Evolutionary conservation across 2,888 invertebrate species (phyloP).

Genomic region (Amitus sp.): DNA sequence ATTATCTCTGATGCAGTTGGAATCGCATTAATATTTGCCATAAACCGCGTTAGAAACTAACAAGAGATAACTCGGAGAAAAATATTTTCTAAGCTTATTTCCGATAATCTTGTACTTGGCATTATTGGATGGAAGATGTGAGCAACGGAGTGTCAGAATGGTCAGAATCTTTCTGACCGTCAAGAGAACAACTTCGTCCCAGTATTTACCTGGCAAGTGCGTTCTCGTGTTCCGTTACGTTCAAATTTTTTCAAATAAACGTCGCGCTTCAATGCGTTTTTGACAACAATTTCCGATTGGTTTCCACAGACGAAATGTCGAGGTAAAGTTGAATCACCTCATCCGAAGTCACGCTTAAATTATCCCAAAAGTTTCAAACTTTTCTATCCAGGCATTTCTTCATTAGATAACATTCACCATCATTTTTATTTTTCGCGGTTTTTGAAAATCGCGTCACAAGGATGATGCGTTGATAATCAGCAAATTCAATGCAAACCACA

Average conservation of each 20-base stretch:
- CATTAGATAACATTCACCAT: too few relatives aligned
- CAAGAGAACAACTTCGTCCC: conserved; percentile 5
- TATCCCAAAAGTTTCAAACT: too few relatives aligned
- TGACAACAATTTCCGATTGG: neutral
- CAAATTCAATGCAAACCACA: conserved; percentile 3
- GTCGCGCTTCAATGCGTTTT: neutral
- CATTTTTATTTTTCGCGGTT: neutral
- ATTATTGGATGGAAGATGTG: conserved; percentile 2
- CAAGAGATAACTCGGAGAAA: neutral
- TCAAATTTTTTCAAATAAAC: neutral
- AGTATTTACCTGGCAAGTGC: neutral
- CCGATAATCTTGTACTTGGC: conserved; percentile 1
- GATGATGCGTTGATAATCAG: neutral
- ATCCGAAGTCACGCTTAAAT: too few relatives aligned
- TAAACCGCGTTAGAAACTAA: neutral
- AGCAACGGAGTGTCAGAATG: neutral
- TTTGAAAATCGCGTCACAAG: neutral
- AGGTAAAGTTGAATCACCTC: conserved; percentile 5
- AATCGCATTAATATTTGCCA: too few relatives aligned
- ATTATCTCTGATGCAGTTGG: too few relatives aligned
- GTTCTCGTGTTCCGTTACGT: neutral
- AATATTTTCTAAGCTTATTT: neutral
- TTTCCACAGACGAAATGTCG: neutral
- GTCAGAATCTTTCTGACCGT: conserved; percentile 4
- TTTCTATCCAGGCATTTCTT: too few relatives aligned